A percentile compares a stretch with the other conserved stretches of the same genome.
Evolutionary conservation across 2,113 vertebrate genomes (phyloP).

Genomic region (Zapornia atra): DNA sequence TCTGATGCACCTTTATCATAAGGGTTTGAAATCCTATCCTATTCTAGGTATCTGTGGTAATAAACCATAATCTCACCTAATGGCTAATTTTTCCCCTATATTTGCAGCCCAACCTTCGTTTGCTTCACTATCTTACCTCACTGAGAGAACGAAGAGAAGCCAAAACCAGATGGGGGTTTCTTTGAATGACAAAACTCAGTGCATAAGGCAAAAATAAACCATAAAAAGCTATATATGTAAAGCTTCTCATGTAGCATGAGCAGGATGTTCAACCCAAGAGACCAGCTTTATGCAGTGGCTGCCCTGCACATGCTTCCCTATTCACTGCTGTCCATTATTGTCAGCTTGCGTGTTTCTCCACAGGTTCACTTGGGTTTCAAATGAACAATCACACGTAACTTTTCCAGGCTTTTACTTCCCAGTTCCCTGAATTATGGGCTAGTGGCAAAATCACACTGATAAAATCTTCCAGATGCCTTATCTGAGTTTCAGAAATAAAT

Average conservation of each 20-base stretch:
- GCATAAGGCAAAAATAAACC: neutral
- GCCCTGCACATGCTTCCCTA: neutral
- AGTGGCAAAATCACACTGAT: neutral
- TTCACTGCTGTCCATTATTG: neutral
- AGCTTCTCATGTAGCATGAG: fast-evolving
- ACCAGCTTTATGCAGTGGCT: neutral
- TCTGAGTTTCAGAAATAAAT: neutral
- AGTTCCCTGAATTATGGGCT: neutral
- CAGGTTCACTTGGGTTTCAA: neutral
- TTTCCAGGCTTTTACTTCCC: neutral
- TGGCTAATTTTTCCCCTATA: fast-evolving
- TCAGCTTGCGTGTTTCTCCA: neutral
- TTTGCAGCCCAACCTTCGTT: neutral
- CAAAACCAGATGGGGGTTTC: neutral
- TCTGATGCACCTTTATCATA: neutral
- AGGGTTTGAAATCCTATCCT: neutral
- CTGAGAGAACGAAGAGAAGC: neutral
- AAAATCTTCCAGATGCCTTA: constrained; percentile 30
- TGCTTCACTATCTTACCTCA: neutral
- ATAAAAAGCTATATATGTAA: fast-evolving
- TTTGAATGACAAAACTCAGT: neutral
- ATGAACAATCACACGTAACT: neutral
- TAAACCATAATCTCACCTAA: neutral
- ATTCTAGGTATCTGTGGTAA: neutral
- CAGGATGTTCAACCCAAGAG: neutral